Evolutionary conservation across 1,140 invertebrate species (phyloP).

Genomic region (Drosophila jambulina): DNA sequence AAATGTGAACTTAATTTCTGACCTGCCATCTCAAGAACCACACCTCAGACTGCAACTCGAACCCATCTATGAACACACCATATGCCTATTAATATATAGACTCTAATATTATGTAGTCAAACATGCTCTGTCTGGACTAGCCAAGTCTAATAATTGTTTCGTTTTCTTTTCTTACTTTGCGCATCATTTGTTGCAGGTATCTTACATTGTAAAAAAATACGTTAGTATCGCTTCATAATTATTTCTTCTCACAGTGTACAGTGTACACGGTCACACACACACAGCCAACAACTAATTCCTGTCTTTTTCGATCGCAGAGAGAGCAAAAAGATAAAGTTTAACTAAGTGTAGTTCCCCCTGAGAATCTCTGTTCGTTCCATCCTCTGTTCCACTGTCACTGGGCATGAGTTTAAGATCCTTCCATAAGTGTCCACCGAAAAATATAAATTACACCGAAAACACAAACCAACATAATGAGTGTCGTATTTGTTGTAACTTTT

Average conservation of each 20-base stretch:
- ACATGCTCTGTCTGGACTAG: constrained; percentile 68
- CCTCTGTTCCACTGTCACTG: constrained; percentile 23
- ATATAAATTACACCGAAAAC: background rate
- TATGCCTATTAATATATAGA: constrained; percentile 32
- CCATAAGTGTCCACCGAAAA: constrained; percentile 39
- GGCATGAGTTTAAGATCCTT: constrained; percentile 66
- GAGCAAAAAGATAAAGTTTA: constrained; percentile 2
- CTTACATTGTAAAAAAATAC: constrained; percentile 85
- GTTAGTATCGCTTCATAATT: constrained; percentile 84
- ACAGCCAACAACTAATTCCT: constrained; percentile 37
- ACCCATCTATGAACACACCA: constrained; percentile 25
- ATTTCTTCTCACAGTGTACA: constrained; percentile 65
- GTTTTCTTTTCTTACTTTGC: constrained; percentile 82
- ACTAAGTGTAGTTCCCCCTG: constrained; percentile 23
- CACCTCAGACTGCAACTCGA: constrained; percentile 22
- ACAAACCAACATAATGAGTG: constrained; percentile 51
- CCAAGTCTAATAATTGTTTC: constrained; percentile 77
- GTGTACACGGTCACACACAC: constrained; percentile 25
- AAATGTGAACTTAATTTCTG: constrained; percentile 25
- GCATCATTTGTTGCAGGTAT: constrained; percentile 84
- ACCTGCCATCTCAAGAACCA: constrained; percentile 19
- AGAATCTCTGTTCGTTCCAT: constrained; percentile 27
- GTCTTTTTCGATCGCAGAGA: constrained; percentile 42
- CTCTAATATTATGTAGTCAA: constrained; percentile 43
- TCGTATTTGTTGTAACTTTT: constrained; percentile 68